Evolutionary conservation across 2,113 vertebrate genomes (phyloP).

Genomic region (Clinocottus analis): DNA sequence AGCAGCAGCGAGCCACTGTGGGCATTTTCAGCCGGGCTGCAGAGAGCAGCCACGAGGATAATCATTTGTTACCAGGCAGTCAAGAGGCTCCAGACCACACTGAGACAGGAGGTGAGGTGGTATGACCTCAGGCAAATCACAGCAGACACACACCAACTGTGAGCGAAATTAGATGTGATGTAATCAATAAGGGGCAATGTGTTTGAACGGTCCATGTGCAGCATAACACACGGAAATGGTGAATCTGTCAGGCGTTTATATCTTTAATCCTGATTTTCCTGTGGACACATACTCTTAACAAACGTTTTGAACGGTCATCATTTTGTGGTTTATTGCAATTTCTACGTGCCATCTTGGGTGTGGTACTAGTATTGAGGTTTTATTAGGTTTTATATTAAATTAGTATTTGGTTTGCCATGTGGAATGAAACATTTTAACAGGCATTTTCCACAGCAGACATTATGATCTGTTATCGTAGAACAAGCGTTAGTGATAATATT

Average conservation of each 20-base stretch:
- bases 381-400: neutral
- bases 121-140: slow-evolving; percentile 56
- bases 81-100: slow-evolving; percentile 53
- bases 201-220: slow-evolving; percentile 2
- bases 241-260: slow-evolving; percentile 5
- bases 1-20: slow-evolving; percentile 56
- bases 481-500: neutral
- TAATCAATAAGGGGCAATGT: slow-evolving; percentile 51
- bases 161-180: slow-evolving; percentile 59
- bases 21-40: slow-evolving; percentile 60
- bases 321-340: neutral
- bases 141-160: slow-evolving; percentile 38
- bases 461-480: no score
- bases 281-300: neutral
- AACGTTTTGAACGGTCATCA: neutral
- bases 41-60: slow-evolving; percentile 49
- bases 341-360: neutral
- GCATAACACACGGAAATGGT: neutral
- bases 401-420: neutral
- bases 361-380: neutral
- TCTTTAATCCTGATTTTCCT: neutral
- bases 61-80: slow-evolving; percentile 71
- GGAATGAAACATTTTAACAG: neutral
- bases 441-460: neutral
- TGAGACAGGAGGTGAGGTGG: slow-evolving; percentile 45